Evolutionary conservation across 2,797 vertebrate species (phyloP), one percentile per base, ranked within the genome.

Genomic region (Phataginus tricuspis): DNA sequence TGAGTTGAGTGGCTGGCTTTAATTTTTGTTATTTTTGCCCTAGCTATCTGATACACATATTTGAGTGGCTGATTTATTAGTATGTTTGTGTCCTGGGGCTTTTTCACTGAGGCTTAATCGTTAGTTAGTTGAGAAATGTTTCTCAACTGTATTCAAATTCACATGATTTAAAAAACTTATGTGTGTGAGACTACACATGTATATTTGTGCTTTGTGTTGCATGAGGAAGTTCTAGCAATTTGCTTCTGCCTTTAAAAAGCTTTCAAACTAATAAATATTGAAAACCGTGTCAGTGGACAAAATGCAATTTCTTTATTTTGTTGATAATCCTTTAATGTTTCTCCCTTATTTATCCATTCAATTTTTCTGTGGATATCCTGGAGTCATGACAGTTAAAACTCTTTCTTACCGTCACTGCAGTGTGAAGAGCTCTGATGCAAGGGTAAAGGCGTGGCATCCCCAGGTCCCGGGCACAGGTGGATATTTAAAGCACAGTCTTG

Each of bases 41-140:
- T n/a, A 82, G 53, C 90, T 95, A 77, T 96, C 88, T 89, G 93
- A 94, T 83, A 85, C 45, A 96, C 66, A 93, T 61, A 93, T 89
- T 75, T 34, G 19, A 92, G 29, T 42, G 29, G 72, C 79, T 90
- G 90, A 88, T 91, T 96, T 94, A 88, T 86, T n/a, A 25, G n/a
- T 37, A 51, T 61, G 78, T 18, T 93, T 91, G 29, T 59, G 23
- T 87, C 66, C 55, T 85, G 88, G 93, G 86, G 79, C 83, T 72
- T 95, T 96, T 94, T 82, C 29, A 57, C 3, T 57, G 69, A 85
- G 86, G 34, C n/a, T 78, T 92, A 86, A 25, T n/a, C 92, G 49
- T 77, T 64, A 68, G 63, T 63, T 39, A 94, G 57, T 45, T 45
- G 45, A 45, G 61, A 92, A 90, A 86, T 69, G 31, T 66, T 78